phyloP scores from a whole-genome alignment of 2,113 vertebrate species.

The Pithys albifrons region DNA sequence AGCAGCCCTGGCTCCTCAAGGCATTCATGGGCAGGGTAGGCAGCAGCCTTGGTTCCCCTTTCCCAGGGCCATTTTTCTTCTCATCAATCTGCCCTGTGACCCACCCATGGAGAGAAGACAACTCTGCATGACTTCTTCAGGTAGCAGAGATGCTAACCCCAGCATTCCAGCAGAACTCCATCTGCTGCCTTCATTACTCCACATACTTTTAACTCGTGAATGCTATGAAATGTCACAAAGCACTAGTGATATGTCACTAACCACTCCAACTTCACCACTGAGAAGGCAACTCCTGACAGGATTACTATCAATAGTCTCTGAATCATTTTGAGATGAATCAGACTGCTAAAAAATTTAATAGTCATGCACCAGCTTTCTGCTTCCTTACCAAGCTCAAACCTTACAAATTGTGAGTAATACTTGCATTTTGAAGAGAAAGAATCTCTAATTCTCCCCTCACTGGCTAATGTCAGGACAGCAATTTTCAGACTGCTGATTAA shows the following conservation, averaged over 20 bases:
- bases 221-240: neutral
- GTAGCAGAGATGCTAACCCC: neutral
- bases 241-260: neutral
- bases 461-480: neutral
- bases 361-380: conserved; percentile 7
- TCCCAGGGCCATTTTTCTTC: neutral
- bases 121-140: neutral
- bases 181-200: neutral
- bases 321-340: conserved; percentile 57
- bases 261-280: neutral
- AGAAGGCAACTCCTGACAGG: neutral
- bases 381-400: conserved; percentile 18
- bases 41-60: neutral
- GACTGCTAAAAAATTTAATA: conserved; percentile 37
- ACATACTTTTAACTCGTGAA: neutral
- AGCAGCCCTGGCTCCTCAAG: neutral
- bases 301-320: conserved; percentile 45
- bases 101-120: neutral
- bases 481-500: neutral
- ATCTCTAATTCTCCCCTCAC: neutral
- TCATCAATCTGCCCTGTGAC: neutral
- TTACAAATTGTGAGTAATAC: conserved; percentile 21
- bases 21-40: neutral
- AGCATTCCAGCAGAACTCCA: neutral
- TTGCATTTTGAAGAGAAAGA: neutral